Conservation (phyloP, 2,113 vertebrate genomes). For the zebrafish (Danio rerio) region GRCz12tu NC_133199.1:44418001-44418500, state of each 20-base stretch:
- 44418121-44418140: neutral
- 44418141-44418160: conserved; percentile 29
- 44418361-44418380: conserved; percentile 86
- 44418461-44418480: conserved; percentile 55
- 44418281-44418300: conserved; percentile 72
- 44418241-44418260: too few relatives aligned
- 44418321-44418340: conserved; percentile 75
- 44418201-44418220: conserved; percentile 44
- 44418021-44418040: conserved; percentile 72
- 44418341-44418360: conserved; percentile 83
- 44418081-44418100: conserved; percentile 76
- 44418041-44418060: conserved; percentile 69
- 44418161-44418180: conserved; percentile 74
- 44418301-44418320: conserved; percentile 89
- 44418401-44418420: conserved; percentile 75
- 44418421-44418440: conserved; percentile 83
- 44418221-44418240: conserved; percentile 11
- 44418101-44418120: conserved; percentile 67
- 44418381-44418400: conserved; percentile 66
- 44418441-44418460: conserved; percentile 58
- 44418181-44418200: conserved; percentile 29
- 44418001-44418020: conserved; percentile 75
- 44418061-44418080: conserved; percentile 69
- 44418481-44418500: neutral
- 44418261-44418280: too few relatives aligned